Evolutionary conservation across 2,888 invertebrate species (phyloP), one percentile per base, ranked within the genome.

Genomic region (Bembecia ichneumoniformis): DNA sequence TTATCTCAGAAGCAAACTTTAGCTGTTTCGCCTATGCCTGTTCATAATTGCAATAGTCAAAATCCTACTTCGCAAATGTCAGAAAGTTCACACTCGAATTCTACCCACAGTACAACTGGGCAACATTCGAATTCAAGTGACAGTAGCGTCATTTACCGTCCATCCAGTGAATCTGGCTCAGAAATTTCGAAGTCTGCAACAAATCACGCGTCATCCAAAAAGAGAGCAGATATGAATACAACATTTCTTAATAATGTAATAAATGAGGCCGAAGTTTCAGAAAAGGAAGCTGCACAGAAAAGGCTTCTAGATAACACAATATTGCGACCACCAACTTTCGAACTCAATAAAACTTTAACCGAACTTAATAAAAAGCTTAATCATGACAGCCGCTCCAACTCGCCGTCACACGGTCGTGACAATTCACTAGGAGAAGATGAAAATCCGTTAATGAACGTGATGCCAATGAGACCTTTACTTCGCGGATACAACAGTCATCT

Each of bases 381-480:
- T 43, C 68, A 59, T 53, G 79, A 79, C 43, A 86, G 84, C 54
- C 67, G 87, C 47, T 86, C 86, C 1, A 83, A 87, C 55, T 87
- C 87, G 49, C 87, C 88, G 9, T 79, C 84, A 5, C 88, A 88
- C 55, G 81, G 88, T 58, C 76, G 89, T 53, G 88, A 89, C 53
- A 88, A 87, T 58, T 87, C 89, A 1, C 74, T 89, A 47, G 88
- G 88, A 43, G 90, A 90, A 52, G 93, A 93, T 62, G 92, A 93
- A 47, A 92, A 92, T 56, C 91, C 91, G 47, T 87, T 92, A 66
- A 92, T 93, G 87, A 92, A 92, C 61, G 93, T 96, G 11, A 90
- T 96, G 76, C 97, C 98, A 0, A 98, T 98, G 97, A 91, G 96
- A 58, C 97, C 97, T 1, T 83, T 97, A 48, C 82, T 95, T 15